Base-by-base conservation (phyloP, 2,888 invertebrate species). In the Morpho deidamia region DNA sequence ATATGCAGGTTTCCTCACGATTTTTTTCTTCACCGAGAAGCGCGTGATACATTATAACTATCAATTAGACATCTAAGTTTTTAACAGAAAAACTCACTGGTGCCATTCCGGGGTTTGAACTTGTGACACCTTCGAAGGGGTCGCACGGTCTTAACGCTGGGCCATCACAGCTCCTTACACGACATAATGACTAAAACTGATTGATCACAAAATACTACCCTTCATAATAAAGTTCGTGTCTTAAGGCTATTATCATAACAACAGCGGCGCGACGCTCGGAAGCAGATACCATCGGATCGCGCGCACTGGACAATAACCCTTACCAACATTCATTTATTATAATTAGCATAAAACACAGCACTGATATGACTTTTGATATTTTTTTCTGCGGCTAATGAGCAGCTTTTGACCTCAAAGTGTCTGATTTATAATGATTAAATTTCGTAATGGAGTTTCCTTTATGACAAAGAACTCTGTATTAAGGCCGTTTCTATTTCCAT, bases 281-380 rank as follows among this genome's bases (percentile, higher is more conserved):
- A 83, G 63, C 72, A 78, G 87, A 87, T 87, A 84, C 72, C 72
- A 87, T 87, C 87, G 71, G 73, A 83, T 85, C 81, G 85, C 83
- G 81, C 77, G 76, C 81, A 75, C 72, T 87, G 87, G 87, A 86
- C 86, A 84, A 86, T 86, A 83, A 86, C 86, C 87, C 83, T 82
- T 76, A 81, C 72, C 66, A 65, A 74, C 77, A 75, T 77, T 81
- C 76, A 81, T 81, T 83, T 80, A 81, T 81, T 74, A 80, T 81
- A 76, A 83, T 81, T 81, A 80, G 66, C 77, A 78, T 81, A 78
- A 77, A 74, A 72, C 64, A 69, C 59, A 63, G 65, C 63, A 65
- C 65, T 70, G 66, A 69, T 75, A 74, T 72, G 69, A 67, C 66
- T 71, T 68, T 65, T 65, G 52, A 58, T 59, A 66, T 72, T 67